Percentiles rank a stretch among this genome's conserved stretches.
These are phyloP conservation scores for Venustaconcha ellipsiformis DNA, from an alignment of 1,140 invertebrate genomes.

Conservation along the genomic window DNA sequence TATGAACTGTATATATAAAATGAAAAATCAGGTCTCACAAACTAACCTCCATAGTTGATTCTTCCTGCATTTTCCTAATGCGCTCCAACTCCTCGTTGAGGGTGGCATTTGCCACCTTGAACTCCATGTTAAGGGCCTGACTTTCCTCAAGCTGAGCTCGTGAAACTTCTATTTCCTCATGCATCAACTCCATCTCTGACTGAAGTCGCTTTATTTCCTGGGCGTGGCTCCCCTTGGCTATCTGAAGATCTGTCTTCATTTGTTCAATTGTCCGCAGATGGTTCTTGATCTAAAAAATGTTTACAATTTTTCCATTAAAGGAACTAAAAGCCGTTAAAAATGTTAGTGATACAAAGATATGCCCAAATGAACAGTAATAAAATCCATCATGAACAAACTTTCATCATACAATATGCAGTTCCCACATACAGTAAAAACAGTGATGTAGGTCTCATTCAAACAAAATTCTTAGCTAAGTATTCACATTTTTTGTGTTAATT, in stretches of 20 bases:
- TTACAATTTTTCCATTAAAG: no score
- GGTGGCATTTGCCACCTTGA: slow-evolving; percentile 45
- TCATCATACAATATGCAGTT: no score
- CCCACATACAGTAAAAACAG: no score
- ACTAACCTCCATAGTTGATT: slow-evolving; percentile 51
- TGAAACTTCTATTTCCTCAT: slow-evolving; percentile 44
- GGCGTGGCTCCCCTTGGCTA: slow-evolving; percentile 48
- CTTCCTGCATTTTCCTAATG: slow-evolving; percentile 52
- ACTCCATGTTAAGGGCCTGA: slow-evolving; percentile 44
- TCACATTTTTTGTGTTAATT: no score
- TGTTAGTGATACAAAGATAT: no score
- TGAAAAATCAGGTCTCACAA: not conserved
- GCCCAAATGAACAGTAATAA: no score
- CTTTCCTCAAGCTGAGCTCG: slow-evolving; percentile 47
- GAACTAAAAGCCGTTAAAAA: no score
- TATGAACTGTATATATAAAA: not conserved
- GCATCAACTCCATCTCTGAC: slow-evolving; percentile 52
- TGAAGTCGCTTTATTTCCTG: slow-evolving; percentile 59
- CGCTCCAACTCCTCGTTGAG: slow-evolving; percentile 57
- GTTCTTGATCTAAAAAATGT: slow-evolving; percentile 53
- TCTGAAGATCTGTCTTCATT: slow-evolving; percentile 58
- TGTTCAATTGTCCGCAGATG: slow-evolving; percentile 64
- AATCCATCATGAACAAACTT: no score
- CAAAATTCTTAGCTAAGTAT: no score
- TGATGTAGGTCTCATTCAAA: no score